phyloP scores from a whole-genome alignment of 2,797 vertebrate species.

The Fundulus diaphanus region DNA sequence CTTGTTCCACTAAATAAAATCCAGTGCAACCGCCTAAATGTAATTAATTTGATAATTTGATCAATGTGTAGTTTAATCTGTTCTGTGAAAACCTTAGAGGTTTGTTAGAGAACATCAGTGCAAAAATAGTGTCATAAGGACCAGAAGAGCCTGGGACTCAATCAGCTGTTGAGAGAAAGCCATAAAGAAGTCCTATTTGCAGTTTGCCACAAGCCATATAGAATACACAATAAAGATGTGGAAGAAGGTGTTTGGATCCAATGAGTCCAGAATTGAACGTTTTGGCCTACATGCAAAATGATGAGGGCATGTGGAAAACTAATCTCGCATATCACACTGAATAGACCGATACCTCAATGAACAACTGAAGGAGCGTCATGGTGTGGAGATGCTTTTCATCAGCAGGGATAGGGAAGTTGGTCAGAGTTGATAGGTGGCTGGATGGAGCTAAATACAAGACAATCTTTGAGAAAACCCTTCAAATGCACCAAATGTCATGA shows the following conservation, averaged over 20 bases:
- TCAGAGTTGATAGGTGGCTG: background rate
- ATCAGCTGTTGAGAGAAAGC: background rate
- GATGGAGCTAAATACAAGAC: background rate
- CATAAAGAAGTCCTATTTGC: background rate
- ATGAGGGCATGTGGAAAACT: background rate
- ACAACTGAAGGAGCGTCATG: background rate
- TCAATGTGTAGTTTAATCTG: background rate
- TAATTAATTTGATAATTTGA: background rate
- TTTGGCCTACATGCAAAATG: background rate
- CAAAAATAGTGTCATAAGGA: too few species aligned
- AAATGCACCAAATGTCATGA: background rate
- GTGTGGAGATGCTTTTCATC: background rate
- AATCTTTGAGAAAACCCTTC: background rate
- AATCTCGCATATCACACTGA: background rate
- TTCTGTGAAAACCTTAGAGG: background rate
- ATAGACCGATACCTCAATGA: background rate
- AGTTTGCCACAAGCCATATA: background rate
- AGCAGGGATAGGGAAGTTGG: background rate
- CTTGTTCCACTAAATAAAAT: too few species aligned
- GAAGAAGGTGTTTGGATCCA: background rate
- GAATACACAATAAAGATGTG: background rate
- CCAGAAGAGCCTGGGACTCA: background rate
- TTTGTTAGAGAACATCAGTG: too few species aligned
- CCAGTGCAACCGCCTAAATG: too few species aligned
- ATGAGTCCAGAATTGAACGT: background rate